A percentile compares a stretch with the other conserved stretches of the same genome.
phyloP scores from a whole-genome alignment of 1,140 invertebrate species.

The Sycophaga agraensis region DNA sequence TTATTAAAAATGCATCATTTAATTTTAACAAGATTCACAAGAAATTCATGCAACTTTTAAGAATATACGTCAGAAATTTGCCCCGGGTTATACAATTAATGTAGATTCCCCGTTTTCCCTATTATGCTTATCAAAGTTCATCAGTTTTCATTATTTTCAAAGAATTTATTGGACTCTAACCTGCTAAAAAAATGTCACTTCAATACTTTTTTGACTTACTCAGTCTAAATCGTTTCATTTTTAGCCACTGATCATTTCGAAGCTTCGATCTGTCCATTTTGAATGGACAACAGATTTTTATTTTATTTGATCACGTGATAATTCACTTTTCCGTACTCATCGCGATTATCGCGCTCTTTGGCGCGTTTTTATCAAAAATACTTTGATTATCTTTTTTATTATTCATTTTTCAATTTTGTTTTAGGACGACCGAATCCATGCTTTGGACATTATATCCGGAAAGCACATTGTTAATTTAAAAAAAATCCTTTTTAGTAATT shows the following conservation, averaged over 20 bases:
- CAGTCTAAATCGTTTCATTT: slow-evolving; percentile 16
- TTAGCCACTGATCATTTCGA: slow-evolving; percentile 17
- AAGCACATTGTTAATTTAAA: background rate
- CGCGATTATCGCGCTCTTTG: slow-evolving; percentile 17
- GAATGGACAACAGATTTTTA: slow-evolving; percentile 17
- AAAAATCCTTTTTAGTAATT: background rate
- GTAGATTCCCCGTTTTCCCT: background rate
- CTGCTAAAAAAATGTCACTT: slow-evolving; percentile 4
- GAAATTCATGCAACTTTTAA: slow-evolving; percentile 18
- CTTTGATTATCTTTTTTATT: slow-evolving; percentile 8
- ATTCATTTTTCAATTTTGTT: background rate
- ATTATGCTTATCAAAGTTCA: no score
- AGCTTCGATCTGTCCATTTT: slow-evolving; percentile 29
- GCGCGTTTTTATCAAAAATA: slow-evolving; percentile 31
- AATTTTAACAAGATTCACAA: slow-evolving; percentile 16
- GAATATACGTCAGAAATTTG: background rate
- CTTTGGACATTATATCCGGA: slow-evolving; percentile 1
- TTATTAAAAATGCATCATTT: slow-evolving; percentile 20
- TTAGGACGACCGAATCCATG: slow-evolving; percentile 13
- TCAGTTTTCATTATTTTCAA: background rate
- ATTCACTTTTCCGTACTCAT: background rate
- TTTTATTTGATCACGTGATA: background rate
- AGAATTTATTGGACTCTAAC: background rate
- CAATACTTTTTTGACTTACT: slow-evolving; percentile 9
- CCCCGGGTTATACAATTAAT: background rate